Evolutionary conservation across 1,140 invertebrate genomes (phyloP).

Genomic region (Procambarus virginalis): DNA sequence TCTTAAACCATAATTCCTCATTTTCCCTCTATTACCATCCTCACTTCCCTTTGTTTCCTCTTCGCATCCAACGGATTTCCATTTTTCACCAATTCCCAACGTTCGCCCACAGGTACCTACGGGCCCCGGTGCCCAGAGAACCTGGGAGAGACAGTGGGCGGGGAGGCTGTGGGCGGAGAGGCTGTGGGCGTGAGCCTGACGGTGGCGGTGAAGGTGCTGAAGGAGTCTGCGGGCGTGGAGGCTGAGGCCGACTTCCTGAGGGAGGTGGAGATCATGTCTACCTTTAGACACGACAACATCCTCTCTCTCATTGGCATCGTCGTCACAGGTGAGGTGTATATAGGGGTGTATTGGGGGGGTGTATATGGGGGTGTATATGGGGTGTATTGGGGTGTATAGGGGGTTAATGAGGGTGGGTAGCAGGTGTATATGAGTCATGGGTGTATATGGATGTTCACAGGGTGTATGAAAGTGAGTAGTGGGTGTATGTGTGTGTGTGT

Average conservation of each 20-base stretch:
- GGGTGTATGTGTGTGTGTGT: no score
- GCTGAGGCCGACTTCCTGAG: slow-evolving; percentile 76
- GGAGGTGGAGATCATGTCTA: slow-evolving; percentile 76
- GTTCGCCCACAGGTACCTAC: slow-evolving; percentile 21
- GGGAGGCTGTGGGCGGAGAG: background rate
- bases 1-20: no score
- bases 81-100: no score
- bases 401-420: no score
- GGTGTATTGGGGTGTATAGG: background rate
- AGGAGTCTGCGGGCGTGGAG: slow-evolving; percentile 74
- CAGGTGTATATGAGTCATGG: no score
- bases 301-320: slow-evolving; percentile 71
- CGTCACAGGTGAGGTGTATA: slow-evolving; percentile 45
- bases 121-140: slow-evolving; percentile 20
- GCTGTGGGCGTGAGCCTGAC: slow-evolving; percentile 70
- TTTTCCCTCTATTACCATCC: no score
- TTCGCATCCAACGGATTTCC: no score
- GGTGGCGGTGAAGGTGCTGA: slow-evolving; percentile 76
- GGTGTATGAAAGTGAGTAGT: no score
- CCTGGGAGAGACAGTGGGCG: background rate
- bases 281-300: slow-evolving; percentile 75
- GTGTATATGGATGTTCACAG: no score
- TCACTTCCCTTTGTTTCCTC: no score
- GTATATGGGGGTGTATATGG: background rate
- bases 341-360: background rate